Evolutionary conservation across 2,113 vertebrate genomes (phyloP), one percentile per base, ranked within the genome.

Genomic region (Peromyscus polionotus): DNA sequence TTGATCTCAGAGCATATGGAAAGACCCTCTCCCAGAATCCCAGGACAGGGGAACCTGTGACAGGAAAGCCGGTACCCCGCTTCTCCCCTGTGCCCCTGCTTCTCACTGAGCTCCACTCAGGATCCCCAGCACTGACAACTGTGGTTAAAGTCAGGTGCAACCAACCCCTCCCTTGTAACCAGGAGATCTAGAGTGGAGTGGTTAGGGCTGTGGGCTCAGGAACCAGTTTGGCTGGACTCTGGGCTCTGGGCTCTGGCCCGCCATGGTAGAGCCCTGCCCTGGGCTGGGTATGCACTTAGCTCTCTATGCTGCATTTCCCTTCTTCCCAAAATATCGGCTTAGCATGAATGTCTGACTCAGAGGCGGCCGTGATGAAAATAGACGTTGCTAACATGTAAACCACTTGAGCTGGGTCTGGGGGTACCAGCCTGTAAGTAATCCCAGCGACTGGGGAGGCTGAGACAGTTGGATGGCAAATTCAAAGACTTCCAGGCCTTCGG

Each of bases 291-390:
- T 28, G 36, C 31, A 16, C 33, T 77, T 67, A 51, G 54, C 13
- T 33, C n/a, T 87, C 48, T 7, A 24, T 91, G 92, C 42, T 81
- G 73, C 77, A 22, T 94, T 95, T 91, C 93, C 79, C 61, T 94
- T 51, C 54, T 92, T n/a, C 2, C 12, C 65, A 89, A 85, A 95
- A 85, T 42, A 81, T 1, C 70, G 72, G 42, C 65, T 85, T 75
- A 17, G 3, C 67, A 65, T 28, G 33, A 95, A 51, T 57, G 83
- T 65, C 45, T 73, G 67, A 73, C 68, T 91, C 45, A 77, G 48
- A 75, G 65, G n/a, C n/a, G 45, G 51, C 63, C 33, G 0, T 63
- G 68, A 86, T 19, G 31, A 70, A 36, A n/a, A 7, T 17, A 11
- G 2, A 68, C 54, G 24, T 59, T 54, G 39, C 5, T 68, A 42